Conservation (phyloP, 2,888 invertebrate genomes). For the Exephanes ischioxanthus region DNA sequence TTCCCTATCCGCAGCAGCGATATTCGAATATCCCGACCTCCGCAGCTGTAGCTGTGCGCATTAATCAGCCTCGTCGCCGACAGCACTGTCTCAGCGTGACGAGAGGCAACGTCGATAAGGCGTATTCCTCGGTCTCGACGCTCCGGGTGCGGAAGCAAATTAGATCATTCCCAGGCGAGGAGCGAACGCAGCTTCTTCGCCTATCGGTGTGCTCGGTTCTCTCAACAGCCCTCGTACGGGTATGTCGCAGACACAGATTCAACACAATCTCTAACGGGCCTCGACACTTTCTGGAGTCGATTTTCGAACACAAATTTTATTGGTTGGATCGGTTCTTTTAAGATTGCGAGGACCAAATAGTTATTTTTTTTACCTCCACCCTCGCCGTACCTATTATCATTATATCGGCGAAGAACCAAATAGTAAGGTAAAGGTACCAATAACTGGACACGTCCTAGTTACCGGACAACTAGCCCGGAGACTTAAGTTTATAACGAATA, state of each 20-base stretch:
- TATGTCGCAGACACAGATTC: neutral
- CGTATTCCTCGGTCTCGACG: slow-evolving; percentile 19
- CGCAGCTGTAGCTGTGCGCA: slow-evolving; percentile 16
- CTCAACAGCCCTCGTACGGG: neutral
- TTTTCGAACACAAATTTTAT: slow-evolving; percentile 48
- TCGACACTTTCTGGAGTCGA: slow-evolving; percentile 37
- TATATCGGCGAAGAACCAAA: too few relatives aligned
- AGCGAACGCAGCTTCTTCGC: slow-evolving; percentile 76
- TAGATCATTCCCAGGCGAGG: slow-evolving; percentile 64
- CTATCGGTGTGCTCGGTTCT: slow-evolving; percentile 59
- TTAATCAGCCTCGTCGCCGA: slow-evolving; percentile 49
- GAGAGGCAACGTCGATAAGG: slow-evolving; percentile 53
- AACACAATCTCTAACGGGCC: slow-evolving; percentile 57
- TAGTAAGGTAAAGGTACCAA: too few relatives aligned
- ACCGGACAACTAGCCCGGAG: too few relatives aligned
- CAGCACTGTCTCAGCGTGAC: slow-evolving; percentile 40
- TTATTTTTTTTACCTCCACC: too few relatives aligned
- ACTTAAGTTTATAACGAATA: too few relatives aligned
- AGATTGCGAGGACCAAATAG: neutral
- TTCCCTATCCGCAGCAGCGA: neutral
- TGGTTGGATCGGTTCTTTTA: neutral
- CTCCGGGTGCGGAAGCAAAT: slow-evolving; percentile 50
- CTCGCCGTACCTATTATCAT: too few relatives aligned
- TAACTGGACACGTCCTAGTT: too few relatives aligned
- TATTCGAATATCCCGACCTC: slow-evolving; percentile 18